Base-by-base conservation (phyloP, 1,140 invertebrate species). In the Nasonia giraulti region DNA sequence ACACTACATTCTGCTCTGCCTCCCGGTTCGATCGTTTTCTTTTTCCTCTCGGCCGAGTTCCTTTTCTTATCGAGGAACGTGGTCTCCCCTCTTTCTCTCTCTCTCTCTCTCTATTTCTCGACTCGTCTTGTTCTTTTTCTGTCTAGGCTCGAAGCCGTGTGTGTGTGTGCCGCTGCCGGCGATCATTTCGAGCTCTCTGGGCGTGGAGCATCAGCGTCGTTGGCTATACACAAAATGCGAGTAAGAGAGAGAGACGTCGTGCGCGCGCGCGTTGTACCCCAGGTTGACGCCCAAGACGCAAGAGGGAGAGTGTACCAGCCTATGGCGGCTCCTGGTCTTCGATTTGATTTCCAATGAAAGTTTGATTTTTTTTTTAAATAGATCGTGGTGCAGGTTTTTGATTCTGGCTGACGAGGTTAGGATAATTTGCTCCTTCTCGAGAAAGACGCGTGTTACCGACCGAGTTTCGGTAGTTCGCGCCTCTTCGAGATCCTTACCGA, bases 231-330 rank as follows among this genome's bases (percentile, higher is more conserved):
- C 77, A 73, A 69, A 80, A 76, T 62, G 55, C 20, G 55, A 20
- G 50, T 27, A 14, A 74, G 81, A 44, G 79, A 80, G 50, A 82
- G 83, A 82, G 66, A 80, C 66, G 79, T 78, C 75, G 85, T 83
- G 87, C 85, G 86, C 85, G 81, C 81, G 74, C 80, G 62, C 74
- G 55, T 47, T 37, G 71, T 55, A 31, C 14, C 31, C 23, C 75
- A 74, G 83, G 83, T 84, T 74, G 37, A 84, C 83, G 83, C 83
- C 83, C 83, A 84, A 84, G 76, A 79, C n/a, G 50, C 17, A 47
- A 71, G 80, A 82, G 69, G 17, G 79, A 80, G 79, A 82, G 50
- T 33, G 23, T 33, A 78, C 73, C 11, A 62, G 73, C 27, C 71
- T 33, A 55, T 40, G 23, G 20, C 23, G 1, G 20, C 12, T 12